These are phyloP conservation scores for Chrysaora quinquecirrha DNA, from an alignment of 30 jellyfish, hydroid and myxozoan genomes.

Conservation along the genomic window DNA sequence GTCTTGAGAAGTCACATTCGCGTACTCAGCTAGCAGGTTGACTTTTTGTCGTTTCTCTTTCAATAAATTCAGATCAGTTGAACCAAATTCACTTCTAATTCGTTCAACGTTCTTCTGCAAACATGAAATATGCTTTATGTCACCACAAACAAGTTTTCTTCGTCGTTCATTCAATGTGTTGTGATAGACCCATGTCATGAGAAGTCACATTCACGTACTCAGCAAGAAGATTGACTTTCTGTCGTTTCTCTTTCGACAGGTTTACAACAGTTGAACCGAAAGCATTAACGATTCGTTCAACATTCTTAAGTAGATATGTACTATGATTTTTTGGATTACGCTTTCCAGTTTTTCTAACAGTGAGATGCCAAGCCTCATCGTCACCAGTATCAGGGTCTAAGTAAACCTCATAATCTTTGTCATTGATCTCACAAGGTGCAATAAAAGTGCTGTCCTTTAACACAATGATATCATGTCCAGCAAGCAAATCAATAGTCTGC, in stretches of 20 bases:
- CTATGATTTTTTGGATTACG: not conserved
- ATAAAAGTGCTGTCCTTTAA: constrained; percentile 68
- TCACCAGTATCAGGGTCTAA: constrained; percentile 43
- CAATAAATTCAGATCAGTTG: constrained; percentile 17
- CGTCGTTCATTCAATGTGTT: too few relatives aligned
- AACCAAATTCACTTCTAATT: constrained; percentile 60
- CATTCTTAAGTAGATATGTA: constrained; percentile 30
- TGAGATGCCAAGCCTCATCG: constrained; percentile 34
- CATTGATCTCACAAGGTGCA: constrained; percentile 55
- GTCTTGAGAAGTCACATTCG: constrained; percentile 56
- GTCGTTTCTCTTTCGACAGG: constrained; percentile 19
- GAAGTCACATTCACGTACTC: constrained; percentile 49
- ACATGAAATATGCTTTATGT: too few relatives aligned
- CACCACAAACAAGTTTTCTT: too few relatives aligned
- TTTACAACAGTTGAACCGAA: constrained; percentile 52
- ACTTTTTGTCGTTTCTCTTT: constrained; percentile 11
- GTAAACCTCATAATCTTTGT: constrained; percentile 22
- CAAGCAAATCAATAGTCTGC: constrained; percentile 21
- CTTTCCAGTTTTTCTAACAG: not conserved
- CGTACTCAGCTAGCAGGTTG: constrained; percentile 32
- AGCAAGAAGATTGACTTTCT: constrained; percentile 10
- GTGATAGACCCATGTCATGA: constrained; percentile 45
- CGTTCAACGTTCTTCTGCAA: constrained; percentile 41
- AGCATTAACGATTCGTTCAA: constrained; percentile 57
- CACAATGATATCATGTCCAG: constrained; percentile 49